phyloP scores from a whole-genome alignment of 2,888 invertebrate species.

The Acanthosepion pharaonis region DNA sequence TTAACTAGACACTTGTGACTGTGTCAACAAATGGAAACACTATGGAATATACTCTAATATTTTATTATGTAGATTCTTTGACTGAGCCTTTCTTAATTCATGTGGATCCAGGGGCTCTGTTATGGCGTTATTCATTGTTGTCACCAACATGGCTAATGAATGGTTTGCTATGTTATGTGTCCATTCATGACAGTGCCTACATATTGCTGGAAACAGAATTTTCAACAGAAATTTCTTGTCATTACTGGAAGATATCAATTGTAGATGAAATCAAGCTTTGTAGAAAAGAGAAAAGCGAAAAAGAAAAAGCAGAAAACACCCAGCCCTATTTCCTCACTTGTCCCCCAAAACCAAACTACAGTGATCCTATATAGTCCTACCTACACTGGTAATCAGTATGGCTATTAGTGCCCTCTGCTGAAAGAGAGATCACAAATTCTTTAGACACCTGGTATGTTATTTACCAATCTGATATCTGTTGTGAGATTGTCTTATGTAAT shows the following conservation, averaged over 20 bases:
- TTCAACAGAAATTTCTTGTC: neutral
- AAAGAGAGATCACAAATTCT: neutral
- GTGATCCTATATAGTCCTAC: neutral
- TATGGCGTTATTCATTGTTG: neutral
- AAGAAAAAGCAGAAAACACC: neutral
- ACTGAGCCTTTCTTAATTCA: neutral
- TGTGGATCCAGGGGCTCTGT: neutral
- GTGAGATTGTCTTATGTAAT: constrained; percentile 1
- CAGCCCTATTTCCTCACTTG: neutral
- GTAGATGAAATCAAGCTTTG: neutral
- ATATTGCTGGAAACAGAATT: neutral
- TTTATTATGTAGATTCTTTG: neutral
- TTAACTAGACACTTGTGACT: neutral
- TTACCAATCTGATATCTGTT: neutral
- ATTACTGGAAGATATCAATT: neutral
- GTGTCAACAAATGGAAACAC: neutral
- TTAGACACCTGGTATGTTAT: neutral
- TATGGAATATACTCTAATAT: neutral
- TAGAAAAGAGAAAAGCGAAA: neutral
- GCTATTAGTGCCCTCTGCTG: neutral
- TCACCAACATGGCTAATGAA: constrained; percentile 16
- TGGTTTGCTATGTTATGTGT: neutral
- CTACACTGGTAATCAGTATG: neutral
- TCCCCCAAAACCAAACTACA: neutral
- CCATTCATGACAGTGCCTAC: neutral